Evolutionary conservation across 2,888 invertebrate species (phyloP).

Genomic region (Hydriomena furcata): DNA sequence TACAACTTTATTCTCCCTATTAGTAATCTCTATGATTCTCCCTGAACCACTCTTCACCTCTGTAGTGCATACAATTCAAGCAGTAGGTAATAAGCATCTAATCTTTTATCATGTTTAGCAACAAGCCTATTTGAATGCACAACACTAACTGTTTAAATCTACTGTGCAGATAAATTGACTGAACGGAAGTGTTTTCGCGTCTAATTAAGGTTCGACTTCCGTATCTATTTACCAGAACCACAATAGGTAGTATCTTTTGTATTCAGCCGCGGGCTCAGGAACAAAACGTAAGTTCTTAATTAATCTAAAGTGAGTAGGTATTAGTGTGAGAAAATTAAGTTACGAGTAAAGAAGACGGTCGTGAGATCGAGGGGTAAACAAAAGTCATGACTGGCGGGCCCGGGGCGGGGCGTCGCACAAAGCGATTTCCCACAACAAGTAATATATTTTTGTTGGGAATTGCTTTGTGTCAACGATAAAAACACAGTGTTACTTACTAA

Average conservation of each 20-base stretch:
- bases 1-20: not conserved
- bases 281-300: constrained; percentile 58
- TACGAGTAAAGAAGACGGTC: constrained; percentile 52
- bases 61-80: not conserved
- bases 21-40: too few relatives aligned
- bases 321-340: constrained; percentile 69
- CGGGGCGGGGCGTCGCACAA: constrained; percentile 48
- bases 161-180: constrained; percentile 25
- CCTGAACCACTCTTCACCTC: too few relatives aligned
- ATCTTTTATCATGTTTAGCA: constrained; percentile 1
- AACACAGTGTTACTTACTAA: constrained; percentile 67
- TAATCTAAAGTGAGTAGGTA: constrained; percentile 54
- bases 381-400: constrained; percentile 48
- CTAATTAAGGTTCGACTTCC: constrained; percentile 47
- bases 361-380: constrained; percentile 67
- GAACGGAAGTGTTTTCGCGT: constrained; percentile 42
- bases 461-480: constrained; percentile 69
- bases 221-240: constrained; percentile 41
- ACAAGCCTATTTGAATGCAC: constrained; percentile 10
- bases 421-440: constrained; percentile 67
- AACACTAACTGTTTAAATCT: constrained; percentile 12
- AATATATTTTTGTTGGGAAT: constrained; percentile 64
- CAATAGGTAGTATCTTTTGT: constrained; percentile 45
- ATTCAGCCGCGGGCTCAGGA: constrained; percentile 43
- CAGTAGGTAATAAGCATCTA: not conserved